Base-by-base conservation (phyloP, 2,797 vertebrate genomes). In the Agapornis canus region DNA sequence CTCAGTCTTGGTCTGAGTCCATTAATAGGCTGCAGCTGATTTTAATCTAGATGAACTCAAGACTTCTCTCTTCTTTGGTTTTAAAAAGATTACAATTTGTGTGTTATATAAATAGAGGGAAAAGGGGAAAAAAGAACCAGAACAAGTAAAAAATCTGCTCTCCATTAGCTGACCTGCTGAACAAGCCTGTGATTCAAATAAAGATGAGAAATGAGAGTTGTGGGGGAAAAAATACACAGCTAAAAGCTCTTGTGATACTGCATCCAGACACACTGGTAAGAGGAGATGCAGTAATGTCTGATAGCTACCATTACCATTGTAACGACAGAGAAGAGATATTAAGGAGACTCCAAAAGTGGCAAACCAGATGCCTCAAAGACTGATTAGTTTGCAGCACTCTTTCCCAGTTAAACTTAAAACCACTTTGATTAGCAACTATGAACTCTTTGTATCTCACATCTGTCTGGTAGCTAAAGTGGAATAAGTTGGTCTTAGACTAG, bases 11-110 rank as follows among this genome's bases (percentile, higher is more conserved):
- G 96, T 92, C 86, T 88, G 90, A 91, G 90, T 96, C 97, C 97
- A 97, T 97, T 97, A 98, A 98, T 97, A 98, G 92, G 93, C 95
- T 97, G 96, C 97, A 98, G 97, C 97, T 98, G 97, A 98, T 97
- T 97, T 98, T 97, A 97, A 98, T 98, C 97, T 97, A 95, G 94
- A 97, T 97, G 97, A 97, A 97, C 96, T 96, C 97, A 97, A 97
- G 96, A 94, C 92, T 94, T 82, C 87, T 97, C 59, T 70, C 82
- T 96, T 97, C 96, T 97, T 97, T 92, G 82, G 96, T 97, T 97
- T 97, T 95, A 95, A 97, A 96, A 97, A 97, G 97, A 97, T 97
- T 98, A 97, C 97, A 97, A 97, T 97, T 97, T 97, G 95, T 93
- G 95, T 96, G 96, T 96, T 97, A 95, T 90, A 86, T 97, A 97